Base-by-base conservation (phyloP, 2,888 invertebrate genomes). In the Himalopsyche kuldschensis region DNA sequence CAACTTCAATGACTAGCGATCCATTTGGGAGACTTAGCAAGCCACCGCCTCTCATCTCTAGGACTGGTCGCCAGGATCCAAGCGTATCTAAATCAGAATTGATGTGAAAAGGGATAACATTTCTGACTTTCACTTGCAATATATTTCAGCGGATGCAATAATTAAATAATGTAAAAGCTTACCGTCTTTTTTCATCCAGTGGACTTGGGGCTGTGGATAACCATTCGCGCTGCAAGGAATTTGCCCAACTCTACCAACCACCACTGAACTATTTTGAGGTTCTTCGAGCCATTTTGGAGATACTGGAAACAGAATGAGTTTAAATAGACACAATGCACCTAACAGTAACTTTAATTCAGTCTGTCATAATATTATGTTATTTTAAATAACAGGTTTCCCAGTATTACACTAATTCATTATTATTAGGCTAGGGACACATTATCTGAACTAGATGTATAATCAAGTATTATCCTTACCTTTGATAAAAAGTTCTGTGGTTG, bases 191-290 rank as follows among this genome's bases (percentile, higher is more conserved):
- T 95, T 95, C 90, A 95, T 94, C 95, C 95, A 95, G 86, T 93
- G 94, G 85, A 95, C 94, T 88, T 93, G 93, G 4, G 96, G 96
- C 87, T 94, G 93, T 11, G 97, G 97, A 89, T 95, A 96, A 79
- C 97, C 97, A 87, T 94, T 94, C 0, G 96, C 96, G 87, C 94
- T 94, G 89, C 97, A 97, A 79, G 95, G 94, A 63, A 96, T 93
- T 55, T 93, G 90, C 41, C 95, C 94, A 87, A 93, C 92, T 88
- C 95, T 94, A 80, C 96, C 96, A 15, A 95, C 91, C 81, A 96
- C 93, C 20, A 95, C 93, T 30, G 95, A 95, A 5, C 94, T 93
- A 89, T 96, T 95, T 86, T 93, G 91, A 0, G 95, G 96, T 88
- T 96, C 95, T 85, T 94, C 93, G 41, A 94, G 89, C 94, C 96